Percentiles rank a stretch among this genome's conserved stretches.
These are phyloP conservation scores for Pseudorectes ferrugineus DNA, from an alignment of 2,113 vertebrate species.

Conservation along the genomic window DNA sequence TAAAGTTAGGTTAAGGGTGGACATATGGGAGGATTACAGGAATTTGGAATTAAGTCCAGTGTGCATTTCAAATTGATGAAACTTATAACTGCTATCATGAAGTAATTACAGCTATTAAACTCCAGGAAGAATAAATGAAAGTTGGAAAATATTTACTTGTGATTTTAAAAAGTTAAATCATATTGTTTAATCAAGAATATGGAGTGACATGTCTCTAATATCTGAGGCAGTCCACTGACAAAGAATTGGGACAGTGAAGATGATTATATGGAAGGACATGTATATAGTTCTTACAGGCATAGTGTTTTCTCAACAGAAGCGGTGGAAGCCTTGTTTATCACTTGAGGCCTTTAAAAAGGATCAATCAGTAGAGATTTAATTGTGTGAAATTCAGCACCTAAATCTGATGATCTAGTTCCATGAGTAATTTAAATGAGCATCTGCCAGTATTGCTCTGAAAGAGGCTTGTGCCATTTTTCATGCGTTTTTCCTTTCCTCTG, in stretches of 20 bases:
- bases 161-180: neutral
- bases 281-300: neutral
- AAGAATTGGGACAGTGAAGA: neutral
- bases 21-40: neutral
- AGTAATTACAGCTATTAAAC: neutral
- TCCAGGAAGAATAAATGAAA: neutral
- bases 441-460: neutral
- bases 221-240: neutral
- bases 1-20: neutral
- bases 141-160: neutral
- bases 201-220: neutral
- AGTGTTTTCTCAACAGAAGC: neutral
- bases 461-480: neutral
- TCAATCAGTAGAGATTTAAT: neutral
- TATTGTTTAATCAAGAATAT: neutral
- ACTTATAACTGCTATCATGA: neutral
- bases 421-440: neutral
- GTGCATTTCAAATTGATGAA: neutral
- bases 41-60: neutral
- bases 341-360: neutral
- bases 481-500: neutral
- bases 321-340: neutral
- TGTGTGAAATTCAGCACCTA: neutral
- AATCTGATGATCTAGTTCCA: neutral
- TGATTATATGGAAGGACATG: neutral